phyloP scores from a whole-genome alignment of 2,797 vertebrate species.

The Microctenopoma stevenorrisi region DNA sequence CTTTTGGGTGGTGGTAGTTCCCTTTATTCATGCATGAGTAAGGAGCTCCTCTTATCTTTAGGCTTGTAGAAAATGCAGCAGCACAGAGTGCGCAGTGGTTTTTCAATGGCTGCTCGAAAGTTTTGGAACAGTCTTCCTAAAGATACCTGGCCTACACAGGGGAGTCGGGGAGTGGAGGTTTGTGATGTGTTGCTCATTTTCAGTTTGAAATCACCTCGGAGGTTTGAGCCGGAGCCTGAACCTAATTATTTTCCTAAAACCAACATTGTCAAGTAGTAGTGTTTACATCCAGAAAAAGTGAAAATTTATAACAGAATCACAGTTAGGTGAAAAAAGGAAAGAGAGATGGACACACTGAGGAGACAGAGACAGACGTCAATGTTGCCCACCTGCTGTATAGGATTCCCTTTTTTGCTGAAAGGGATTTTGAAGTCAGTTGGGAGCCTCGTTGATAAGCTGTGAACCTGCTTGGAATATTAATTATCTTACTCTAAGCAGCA shows the following conservation, averaged over 20 bases:
- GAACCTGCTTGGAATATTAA: slow-evolving; percentile 74
- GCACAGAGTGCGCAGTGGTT: slow-evolving; percentile 48
- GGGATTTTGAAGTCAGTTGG: slow-evolving; percentile 73
- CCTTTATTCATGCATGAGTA: slow-evolving; percentile 12
- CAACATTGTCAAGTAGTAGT: not conserved
- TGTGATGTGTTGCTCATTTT: slow-evolving; percentile 28
- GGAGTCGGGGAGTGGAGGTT: not conserved
- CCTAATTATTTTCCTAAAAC: not conserved
- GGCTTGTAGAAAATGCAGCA: slow-evolving; percentile 48
- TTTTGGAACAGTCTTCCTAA: slow-evolving; percentile 22
- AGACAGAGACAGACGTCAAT: slow-evolving; percentile 28
- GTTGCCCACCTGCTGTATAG: slow-evolving; percentile 53
- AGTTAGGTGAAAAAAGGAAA: not conserved
- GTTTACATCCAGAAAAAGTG: not conserved
- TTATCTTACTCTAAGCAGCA: slow-evolving; percentile 60
- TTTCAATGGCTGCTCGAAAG: slow-evolving; percentile 32
- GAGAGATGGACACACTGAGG: slow-evolving; percentile 25
- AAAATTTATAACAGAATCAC: no score
- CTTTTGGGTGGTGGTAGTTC: slow-evolving; percentile 26
- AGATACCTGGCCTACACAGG: slow-evolving; percentile 26
- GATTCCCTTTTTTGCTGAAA: slow-evolving; percentile 73
- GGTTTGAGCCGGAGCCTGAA: not conserved
- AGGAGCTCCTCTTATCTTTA: slow-evolving; percentile 29
- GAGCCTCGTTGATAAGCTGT: slow-evolving; percentile 69
- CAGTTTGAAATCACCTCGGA: slow-evolving; percentile 13